phyloP scores from a whole-genome alignment of 30 jellyfish, hydroid and myxozoan species.

The Aurelia sp. region DNA sequence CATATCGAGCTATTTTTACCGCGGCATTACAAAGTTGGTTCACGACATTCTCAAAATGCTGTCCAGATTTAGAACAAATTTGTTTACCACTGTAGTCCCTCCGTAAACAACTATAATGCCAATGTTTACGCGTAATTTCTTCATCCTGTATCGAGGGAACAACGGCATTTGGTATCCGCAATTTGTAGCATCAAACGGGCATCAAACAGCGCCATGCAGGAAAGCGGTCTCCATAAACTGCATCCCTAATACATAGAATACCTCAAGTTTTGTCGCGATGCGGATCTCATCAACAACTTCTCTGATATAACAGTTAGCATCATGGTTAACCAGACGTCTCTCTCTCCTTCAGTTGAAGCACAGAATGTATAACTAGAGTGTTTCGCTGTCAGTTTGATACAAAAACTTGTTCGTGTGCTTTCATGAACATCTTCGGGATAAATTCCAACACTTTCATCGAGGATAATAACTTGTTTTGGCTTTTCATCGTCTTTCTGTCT shows the following conservation, averaged over 20 bases:
- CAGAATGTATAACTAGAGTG: slow-evolving; percentile 31
- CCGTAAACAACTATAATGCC: too few relatives aligned
- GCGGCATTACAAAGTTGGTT: too few relatives aligned
- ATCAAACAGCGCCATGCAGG: too few relatives aligned
- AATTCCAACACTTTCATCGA: slow-evolving; percentile 63
- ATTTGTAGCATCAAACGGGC: too few relatives aligned
- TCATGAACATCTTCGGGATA: slow-evolving; percentile 42
- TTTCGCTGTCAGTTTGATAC: slow-evolving; percentile 29
- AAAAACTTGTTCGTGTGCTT: slow-evolving; percentile 10
- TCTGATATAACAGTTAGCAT: slow-evolving; percentile 60
- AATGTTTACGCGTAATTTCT: too few relatives aligned
- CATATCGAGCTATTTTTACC: too few relatives aligned
- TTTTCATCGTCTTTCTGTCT: slow-evolving; percentile 17
- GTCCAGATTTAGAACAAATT: too few relatives aligned
- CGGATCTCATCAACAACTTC: slow-evolving; percentile 44
- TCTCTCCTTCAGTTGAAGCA: slow-evolving; percentile 26
- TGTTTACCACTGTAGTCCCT: too few relatives aligned
- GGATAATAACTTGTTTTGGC: slow-evolving; percentile 21
- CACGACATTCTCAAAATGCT: too few relatives aligned
- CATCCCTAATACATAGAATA: slow-evolving; percentile 26
- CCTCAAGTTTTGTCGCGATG: slow-evolving; percentile 40
- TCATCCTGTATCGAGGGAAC: too few relatives aligned
- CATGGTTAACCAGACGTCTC: slow-evolving; percentile 62
- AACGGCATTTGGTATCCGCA: too few relatives aligned
- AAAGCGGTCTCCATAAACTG: not conserved